phyloP scores from a whole-genome alignment of 2,888 invertebrate genomes.

The Drosophila nigritarsus region DNA sequence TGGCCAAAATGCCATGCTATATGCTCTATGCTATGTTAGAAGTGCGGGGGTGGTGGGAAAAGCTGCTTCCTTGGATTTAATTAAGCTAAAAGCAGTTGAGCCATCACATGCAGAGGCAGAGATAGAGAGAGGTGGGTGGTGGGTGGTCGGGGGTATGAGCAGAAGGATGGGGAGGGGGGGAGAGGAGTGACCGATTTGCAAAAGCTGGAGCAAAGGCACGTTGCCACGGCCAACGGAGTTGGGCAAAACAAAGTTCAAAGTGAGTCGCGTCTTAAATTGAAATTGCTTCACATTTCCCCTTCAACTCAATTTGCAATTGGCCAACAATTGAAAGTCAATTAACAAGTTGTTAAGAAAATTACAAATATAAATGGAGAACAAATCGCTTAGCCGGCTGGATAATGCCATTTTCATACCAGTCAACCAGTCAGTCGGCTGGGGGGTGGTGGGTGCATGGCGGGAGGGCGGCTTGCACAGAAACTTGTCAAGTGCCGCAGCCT shows the following conservation, averaged over 20 bases:
- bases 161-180: neutral
- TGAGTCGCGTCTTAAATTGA: slow-evolving; percentile 18
- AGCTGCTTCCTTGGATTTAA: slow-evolving; percentile 29
- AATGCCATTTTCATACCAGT: slow-evolving; percentile 11
- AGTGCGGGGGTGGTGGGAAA: slow-evolving; percentile 10
- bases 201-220: neutral
- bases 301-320: slow-evolving; percentile 41
- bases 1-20: slow-evolving; percentile 33
- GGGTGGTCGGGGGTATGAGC: neutral
- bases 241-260: slow-evolving; percentile 39
- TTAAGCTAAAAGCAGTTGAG: slow-evolving; percentile 51
- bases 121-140: neutral
- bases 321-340: slow-evolving; percentile 30
- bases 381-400: slow-evolving; percentile 35
- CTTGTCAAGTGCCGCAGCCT: slow-evolving; percentile 22
- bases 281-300: slow-evolving; percentile 28
- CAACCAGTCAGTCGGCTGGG: neutral
- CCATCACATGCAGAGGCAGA: neutral
- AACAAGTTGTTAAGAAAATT: slow-evolving; percentile 30
- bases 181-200: slow-evolving; percentile 17
- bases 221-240: slow-evolving; percentile 14
- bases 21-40: slow-evolving; percentile 12
- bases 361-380: slow-evolving; percentile 11
- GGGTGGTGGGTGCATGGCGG: neutral
- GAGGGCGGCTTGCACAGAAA: neutral